These are phyloP conservation scores for Raphicerus campestris DNA, from an alignment of 2,113 vertebrate genomes.

Conservation along the genomic window DNA sequence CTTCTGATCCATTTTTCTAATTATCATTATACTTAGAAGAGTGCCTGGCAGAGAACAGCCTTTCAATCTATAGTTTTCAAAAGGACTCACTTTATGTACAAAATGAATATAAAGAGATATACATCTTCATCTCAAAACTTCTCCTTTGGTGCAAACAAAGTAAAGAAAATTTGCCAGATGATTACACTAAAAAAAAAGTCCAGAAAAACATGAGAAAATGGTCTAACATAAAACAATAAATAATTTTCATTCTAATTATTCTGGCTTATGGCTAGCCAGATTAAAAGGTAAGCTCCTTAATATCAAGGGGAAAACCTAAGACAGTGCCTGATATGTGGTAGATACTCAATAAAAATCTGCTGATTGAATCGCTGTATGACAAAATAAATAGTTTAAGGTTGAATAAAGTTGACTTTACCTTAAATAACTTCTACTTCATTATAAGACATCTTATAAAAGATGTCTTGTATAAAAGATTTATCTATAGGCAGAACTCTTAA, in stretches of 20 bases:
- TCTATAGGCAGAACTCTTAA: not conserved
- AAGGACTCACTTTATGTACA: not conserved
- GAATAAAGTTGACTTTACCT: not conserved
- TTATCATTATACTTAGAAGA: not conserved
- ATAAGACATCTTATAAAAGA: constrained; percentile 8
- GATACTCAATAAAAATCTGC: not conserved
- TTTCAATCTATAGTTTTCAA: not conserved
- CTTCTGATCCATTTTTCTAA: not conserved
- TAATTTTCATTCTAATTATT: not conserved
- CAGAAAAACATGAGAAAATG: not conserved
- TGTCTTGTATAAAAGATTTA: constrained; percentile 9
- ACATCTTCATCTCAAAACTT: not conserved
- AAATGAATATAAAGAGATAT: not conserved
- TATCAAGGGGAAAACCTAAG: not conserved
- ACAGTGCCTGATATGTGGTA: not conserved
- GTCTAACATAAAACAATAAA: not conserved
- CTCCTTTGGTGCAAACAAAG: not conserved
- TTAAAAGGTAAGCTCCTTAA: not conserved
- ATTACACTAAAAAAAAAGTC: not conserved
- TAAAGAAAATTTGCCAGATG: not conserved
- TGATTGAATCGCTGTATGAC: not conserved
- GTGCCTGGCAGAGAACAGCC: not conserved
- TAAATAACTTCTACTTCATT: not conserved
- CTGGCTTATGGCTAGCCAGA: not conserved
- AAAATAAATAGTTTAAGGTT: not conserved